Percentiles rank a stretch among this genome's conserved stretches.
Conservation (phyloP, 2,113 vertebrate species). For the Abramis brama region DNA sequence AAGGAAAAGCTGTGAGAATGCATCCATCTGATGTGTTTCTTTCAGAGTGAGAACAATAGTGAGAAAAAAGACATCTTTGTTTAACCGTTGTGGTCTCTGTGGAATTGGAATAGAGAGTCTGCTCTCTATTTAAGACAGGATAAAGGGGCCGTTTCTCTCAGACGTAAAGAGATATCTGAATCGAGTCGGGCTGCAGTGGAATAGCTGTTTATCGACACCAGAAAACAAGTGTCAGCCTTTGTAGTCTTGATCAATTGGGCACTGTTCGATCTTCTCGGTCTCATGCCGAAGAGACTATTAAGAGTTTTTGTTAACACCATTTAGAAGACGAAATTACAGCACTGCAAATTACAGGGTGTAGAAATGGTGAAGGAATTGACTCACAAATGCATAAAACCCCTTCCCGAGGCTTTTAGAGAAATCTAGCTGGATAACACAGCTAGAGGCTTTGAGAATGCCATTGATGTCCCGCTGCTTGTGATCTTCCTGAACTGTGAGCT, state of each 20-base stretch:
- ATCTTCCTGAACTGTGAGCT: slow-evolving; percentile 35
- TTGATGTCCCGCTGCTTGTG: slow-evolving; percentile 4
- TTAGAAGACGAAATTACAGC: slow-evolving; percentile 32
- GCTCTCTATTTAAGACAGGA: background rate
- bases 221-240: slow-evolving; percentile 42
- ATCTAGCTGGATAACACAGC: background rate
- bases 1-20: slow-evolving; percentile 55
- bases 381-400: slow-evolving; percentile 3
- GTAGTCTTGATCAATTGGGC: slow-evolving; percentile 43
- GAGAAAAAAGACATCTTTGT: slow-evolving; percentile 38
- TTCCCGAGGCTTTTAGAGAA: slow-evolving; percentile 10
- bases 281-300: slow-evolving; percentile 17
- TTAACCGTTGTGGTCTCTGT: slow-evolving; percentile 39
- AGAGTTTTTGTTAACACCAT: slow-evolving; percentile 23
- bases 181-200: background rate
- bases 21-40: slow-evolving; percentile 43
- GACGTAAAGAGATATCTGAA: slow-evolving; percentile 22
- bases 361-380: slow-evolving; percentile 18
- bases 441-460: slow-evolving; percentile 6
- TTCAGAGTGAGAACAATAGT: slow-evolving; percentile 27
- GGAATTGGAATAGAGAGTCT: slow-evolving; percentile 44
- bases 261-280: background rate
- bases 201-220: slow-evolving; percentile 33
- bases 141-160: slow-evolving; percentile 17
- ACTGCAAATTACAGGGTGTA: slow-evolving; percentile 21